These are phyloP conservation scores for Cydia fagiglandana DNA, from an alignment of 1,140 invertebrate genomes.

Conservation along the genomic window DNA sequence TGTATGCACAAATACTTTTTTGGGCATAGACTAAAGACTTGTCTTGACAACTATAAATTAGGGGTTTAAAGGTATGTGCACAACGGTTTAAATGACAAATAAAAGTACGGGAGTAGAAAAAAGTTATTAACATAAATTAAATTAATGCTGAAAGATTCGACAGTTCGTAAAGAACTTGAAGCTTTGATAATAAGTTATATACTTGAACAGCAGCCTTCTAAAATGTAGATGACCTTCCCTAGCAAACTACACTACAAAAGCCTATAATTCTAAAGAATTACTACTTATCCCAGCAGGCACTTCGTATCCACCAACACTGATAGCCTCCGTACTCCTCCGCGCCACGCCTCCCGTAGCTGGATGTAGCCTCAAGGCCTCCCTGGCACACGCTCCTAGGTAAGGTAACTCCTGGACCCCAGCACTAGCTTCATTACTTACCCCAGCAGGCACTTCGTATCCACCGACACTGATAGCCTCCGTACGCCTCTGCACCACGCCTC, in stretches of 20 bases:
- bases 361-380: slow-evolving; percentile 61
- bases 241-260: not conserved
- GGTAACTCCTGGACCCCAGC: slow-evolving; percentile 48
- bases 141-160: too few species aligned
- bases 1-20: too few species aligned
- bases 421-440: slow-evolving; percentile 50
- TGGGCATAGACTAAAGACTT: too few species aligned
- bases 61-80: too few species aligned
- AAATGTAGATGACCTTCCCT: not conserved
- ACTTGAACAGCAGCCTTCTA: too few species aligned
- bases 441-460: slow-evolving; percentile 65
- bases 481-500: slow-evolving; percentile 62
- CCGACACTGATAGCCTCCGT: slow-evolving; percentile 53
- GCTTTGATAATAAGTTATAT: too few species aligned
- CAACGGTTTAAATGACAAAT: too few species aligned
- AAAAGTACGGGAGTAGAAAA: too few species aligned
- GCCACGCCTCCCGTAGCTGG: slow-evolving; percentile 69
- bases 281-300: slow-evolving; percentile 64
- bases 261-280: not conserved
- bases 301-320: slow-evolving; percentile 63
- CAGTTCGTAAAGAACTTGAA: too few species aligned
- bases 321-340: slow-evolving; percentile 52
- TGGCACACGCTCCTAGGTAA: slow-evolving; percentile 57
- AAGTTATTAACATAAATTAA: too few species aligned
- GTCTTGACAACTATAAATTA: too few species aligned